Conservation (phyloP, 2,888 invertebrate genomes). For the Chalcosyrphus nemorum region DNA sequence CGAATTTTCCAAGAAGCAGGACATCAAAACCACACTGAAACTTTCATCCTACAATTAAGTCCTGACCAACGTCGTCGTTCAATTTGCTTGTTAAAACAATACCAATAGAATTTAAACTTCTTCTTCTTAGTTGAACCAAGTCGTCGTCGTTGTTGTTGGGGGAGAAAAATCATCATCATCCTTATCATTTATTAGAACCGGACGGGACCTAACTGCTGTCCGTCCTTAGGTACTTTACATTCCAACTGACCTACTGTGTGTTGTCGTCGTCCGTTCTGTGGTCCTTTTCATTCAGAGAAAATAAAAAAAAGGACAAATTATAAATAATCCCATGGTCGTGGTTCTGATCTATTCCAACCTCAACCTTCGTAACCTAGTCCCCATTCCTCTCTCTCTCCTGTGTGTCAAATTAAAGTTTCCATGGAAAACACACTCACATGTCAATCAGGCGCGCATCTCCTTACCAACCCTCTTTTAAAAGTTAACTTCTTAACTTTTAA, state of each 20-base stretch:
- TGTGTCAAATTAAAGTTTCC: conserved; percentile 36
- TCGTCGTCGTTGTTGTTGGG: too few relatives aligned
- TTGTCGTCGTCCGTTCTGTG: not conserved
- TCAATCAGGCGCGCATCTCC: conserved; percentile 39
- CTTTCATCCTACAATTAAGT: conserved; percentile 66
- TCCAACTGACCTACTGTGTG: conserved; percentile 25
- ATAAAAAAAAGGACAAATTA: not conserved
- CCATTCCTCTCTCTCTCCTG: conserved; percentile 11
- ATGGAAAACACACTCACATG: conserved; percentile 1
- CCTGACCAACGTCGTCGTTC: conserved; percentile 37
- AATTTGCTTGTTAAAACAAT: conserved; percentile 71
- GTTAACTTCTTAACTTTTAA: conserved; percentile 61
- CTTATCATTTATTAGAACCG: conserved; percentile 43
- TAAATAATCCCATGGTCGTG: conserved; percentile 36
- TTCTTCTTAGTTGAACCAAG: not conserved
- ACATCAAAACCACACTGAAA: conserved; percentile 56
- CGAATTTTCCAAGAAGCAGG: conserved; percentile 22
- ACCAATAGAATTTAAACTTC: conserved; percentile 67
- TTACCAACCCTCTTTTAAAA: not conserved
- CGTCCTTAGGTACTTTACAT: conserved; percentile 22
- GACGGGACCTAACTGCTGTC: not conserved
- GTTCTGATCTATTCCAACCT: conserved; percentile 51
- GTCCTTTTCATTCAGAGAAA: conserved; percentile 16
- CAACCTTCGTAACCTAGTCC: conserved; percentile 40
- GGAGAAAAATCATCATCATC: conserved; percentile 50